Base-by-base conservation (phyloP, 1,140 invertebrate genomes). In the Octopus bimaculoides region DNA sequence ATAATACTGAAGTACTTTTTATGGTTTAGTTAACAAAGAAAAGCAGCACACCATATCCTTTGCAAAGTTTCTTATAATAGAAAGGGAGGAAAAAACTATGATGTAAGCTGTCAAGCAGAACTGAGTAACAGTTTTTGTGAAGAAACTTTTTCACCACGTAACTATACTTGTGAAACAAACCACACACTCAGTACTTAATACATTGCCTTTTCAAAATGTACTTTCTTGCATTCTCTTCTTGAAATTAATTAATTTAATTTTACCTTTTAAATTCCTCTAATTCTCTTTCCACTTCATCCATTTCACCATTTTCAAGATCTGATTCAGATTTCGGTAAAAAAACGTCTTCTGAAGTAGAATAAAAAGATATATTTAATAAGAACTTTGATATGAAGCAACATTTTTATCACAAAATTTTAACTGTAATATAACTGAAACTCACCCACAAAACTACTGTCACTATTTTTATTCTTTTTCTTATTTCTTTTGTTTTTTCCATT, bases 231-330 rank as follows among this genome's bases (percentile, higher is more conserved):
- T 66, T 66, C 61, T 66, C 61, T 14, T 66, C n/a, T 14, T 2
- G 3, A 3, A 66, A 66, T 14, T 66, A 14, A 14, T 66, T 14
- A 66, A 66, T 14, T 66, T n/a, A 14, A 14, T 17, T 75, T 79
- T 80, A 90, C 83, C 94, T 91, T 89, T 95, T 95, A 88, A 95
- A 95, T 69, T 93, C 94, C 89, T 95, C 94, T 82, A 95, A 87
- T 88, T 95, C 94, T 69, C 93, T 90, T 83, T 95, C 94, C 71
- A 92, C 92, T 81, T 94, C 93, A 89, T 95, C 94, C 89, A 95
- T 92, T 83, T 94, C 93, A 20, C 93, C 93, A 86, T 94, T 93
- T 88, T 94, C 93, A 80, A 94, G 90, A 54, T 88, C 87, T 66
- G 82, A 84, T 89, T 94, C 93, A 89, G 94, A 93, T 91, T 93